Evolutionary conservation across 2,888 invertebrate genomes (phyloP).

Genomic region (Rhabditoides inermis): DNA sequence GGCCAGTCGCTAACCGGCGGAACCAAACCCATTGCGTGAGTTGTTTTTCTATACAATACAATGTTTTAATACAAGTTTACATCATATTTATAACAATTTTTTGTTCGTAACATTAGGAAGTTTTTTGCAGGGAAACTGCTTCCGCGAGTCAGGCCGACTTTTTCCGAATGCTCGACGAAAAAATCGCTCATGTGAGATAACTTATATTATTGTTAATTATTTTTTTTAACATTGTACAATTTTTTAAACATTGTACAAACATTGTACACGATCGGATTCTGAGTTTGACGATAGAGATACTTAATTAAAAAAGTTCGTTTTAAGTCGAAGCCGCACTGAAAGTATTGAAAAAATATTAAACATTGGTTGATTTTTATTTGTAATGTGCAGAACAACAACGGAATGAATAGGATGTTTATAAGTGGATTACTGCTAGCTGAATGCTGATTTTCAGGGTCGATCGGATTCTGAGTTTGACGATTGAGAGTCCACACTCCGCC

Average conservation of each 20-base stretch:
- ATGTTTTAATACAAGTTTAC: too few relatives aligned
- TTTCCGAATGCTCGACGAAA: constrained; percentile 47
- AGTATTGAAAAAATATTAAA: not conserved
- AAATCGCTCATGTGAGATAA: constrained; percentile 33
- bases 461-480: constrained; percentile 17
- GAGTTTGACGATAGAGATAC: not conserved
- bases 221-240: not conserved
- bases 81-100: too few relatives aligned
- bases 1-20: too few relatives aligned
- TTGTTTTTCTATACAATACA: not conserved
- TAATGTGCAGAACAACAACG: too few relatives aligned
- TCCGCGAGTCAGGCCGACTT: constrained; percentile 45
- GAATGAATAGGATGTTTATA: too few relatives aligned
- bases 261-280: too few relatives aligned
- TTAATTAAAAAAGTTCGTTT: not conserved
- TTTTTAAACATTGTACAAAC: not conserved
- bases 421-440: too few relatives aligned
- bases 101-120: not conserved
- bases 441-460: constrained; percentile 15
- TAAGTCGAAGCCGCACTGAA: not conserved
- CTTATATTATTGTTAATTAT: not conserved
- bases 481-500: too few relatives aligned
- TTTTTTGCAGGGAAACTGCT: constrained; percentile 34
- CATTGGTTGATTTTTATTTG: too few relatives aligned
- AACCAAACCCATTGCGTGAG: constrained; percentile 10